Evolutionary conservation across 1,140 invertebrate genomes (phyloP), one percentile per base, ranked within the genome.

Genomic region (Tetraneura akinire): DNA sequence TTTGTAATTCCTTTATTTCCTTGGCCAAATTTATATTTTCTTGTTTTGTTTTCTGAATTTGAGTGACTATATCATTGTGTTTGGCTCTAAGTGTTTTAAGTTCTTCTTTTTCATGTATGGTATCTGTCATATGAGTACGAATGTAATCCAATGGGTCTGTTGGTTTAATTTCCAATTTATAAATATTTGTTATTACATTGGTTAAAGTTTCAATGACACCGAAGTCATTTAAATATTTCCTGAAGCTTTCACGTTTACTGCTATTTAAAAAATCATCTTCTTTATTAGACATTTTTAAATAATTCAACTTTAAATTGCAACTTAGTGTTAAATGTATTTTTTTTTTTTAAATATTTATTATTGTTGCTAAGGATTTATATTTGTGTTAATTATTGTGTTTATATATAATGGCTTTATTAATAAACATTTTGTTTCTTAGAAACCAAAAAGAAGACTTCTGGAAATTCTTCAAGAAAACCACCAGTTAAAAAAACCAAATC

Each of bases 131-230:
- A 53, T 76, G 29, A 47, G 37, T 73, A 4, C 80, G 49, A 49
- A 81, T 73, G 23, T 62, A 81, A 29, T 81, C 80, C 23, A 81
- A 62, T 1, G 70, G 80, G 47, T 81, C 55, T 26, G 55, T 55
- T 23, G 70, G 70, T 37, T 42, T 81, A 29, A 47, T 42, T 62
- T 76, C 80, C 9, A 76, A 37, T 32, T 23, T 2, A 47, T 73
- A 76, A 29, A 81, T 21, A 10, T 32, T 49, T 18, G 49, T 23
- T 32, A 81, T 16, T n/a, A 73, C 53, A 11, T 73, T 81, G 2
- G 70, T 81, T 3, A 81, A 62, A 60, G 42, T 70, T 23, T 81
- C 70, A 29, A 81, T 16, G 16, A 81, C 49, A 5, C 80, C 70
- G 3, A 47, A 37, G 0, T 81, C 21, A n/a, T 23, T 62, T 10